Conservation (phyloP, 2,888 invertebrate species). For the Nesidiocoris tenuis region DNA sequence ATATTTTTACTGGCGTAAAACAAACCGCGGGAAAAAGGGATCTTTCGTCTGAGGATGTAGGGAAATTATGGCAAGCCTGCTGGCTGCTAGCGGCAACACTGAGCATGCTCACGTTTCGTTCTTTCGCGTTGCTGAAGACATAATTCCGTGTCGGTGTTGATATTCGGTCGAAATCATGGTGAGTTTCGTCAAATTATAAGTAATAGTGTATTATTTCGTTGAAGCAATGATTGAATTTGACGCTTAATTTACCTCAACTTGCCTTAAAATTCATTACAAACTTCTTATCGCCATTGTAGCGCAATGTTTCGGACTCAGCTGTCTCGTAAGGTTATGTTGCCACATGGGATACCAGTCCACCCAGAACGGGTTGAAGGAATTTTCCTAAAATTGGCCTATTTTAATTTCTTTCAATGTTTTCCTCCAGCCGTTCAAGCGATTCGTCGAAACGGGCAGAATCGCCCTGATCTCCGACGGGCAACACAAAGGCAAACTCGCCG, state of each 20-base stretch:
- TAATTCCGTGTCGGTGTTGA: not conserved
- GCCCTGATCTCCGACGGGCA: constrained; percentile 91
- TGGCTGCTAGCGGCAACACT: no score
- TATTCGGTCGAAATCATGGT: not conserved
- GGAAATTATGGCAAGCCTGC: no score
- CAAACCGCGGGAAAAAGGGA: no score
- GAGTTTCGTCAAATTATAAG: no score
- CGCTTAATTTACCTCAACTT: no score
- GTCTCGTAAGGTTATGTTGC: constrained; percentile 60
- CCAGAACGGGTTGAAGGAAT: not conserved
- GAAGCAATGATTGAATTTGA: no score
- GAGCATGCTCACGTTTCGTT: no score
- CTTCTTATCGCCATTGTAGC: no score
- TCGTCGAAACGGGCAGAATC: constrained; percentile 96
- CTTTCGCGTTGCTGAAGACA: not conserved
- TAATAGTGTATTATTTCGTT: no score
- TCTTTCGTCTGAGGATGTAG: no score
- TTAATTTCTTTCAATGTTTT: constrained; percentile 16
- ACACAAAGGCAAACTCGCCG: constrained; percentile 85
- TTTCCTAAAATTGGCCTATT: not conserved
- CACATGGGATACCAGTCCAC: constrained; percentile 6
- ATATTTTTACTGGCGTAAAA: no score
- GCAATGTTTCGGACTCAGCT: constrained; percentile 74
- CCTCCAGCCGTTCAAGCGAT: constrained; percentile 80
- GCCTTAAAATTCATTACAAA: no score